Conservation (phyloP, 2,888 invertebrate genomes). For the Hartigia nigra region DNA sequence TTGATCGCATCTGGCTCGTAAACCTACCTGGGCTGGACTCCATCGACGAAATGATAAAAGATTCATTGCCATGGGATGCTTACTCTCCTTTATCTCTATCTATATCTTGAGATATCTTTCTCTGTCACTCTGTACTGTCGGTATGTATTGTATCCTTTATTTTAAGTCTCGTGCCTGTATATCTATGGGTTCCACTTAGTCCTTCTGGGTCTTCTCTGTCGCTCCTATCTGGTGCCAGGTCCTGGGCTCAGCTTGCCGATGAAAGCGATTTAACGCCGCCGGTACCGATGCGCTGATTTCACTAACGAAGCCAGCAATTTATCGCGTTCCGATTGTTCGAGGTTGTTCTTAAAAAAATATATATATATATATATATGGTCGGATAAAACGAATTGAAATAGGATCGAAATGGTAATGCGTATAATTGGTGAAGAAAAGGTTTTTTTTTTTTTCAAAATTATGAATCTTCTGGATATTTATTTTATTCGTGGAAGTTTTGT, state of each 20-base stretch:
- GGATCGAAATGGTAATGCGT: neutral
- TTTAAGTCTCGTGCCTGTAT: neutral
- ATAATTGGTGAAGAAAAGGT: too few relatives aligned
- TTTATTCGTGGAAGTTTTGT: neutral
- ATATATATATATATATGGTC: neutral
- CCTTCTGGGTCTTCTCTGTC: neutral
- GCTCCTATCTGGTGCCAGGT: neutral
- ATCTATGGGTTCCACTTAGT: neutral
- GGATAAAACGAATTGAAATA: neutral
- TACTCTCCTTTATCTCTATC: constrained; percentile 2
- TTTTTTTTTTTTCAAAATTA: too few relatives aligned
- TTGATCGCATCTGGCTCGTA: constrained; percentile 1
- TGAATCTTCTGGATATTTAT: neutral
- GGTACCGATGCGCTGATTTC: constrained; percentile 44
- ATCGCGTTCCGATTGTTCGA: constrained; percentile 25
- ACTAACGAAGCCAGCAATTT: constrained; percentile 53
- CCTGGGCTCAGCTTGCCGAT: constrained; percentile 2
- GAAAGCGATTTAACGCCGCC: constrained; percentile 20
- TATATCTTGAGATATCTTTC: neutral
- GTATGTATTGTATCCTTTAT: neutral
- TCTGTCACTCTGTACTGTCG: neutral
- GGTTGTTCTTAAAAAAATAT: neutral
- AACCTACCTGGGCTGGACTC: neutral
- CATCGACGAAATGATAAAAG: constrained; percentile 6
- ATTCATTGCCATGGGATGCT: constrained; percentile 8